Conservation (phyloP, 2,113 vertebrate genomes). For the Copsychus sechellarum region DNA sequence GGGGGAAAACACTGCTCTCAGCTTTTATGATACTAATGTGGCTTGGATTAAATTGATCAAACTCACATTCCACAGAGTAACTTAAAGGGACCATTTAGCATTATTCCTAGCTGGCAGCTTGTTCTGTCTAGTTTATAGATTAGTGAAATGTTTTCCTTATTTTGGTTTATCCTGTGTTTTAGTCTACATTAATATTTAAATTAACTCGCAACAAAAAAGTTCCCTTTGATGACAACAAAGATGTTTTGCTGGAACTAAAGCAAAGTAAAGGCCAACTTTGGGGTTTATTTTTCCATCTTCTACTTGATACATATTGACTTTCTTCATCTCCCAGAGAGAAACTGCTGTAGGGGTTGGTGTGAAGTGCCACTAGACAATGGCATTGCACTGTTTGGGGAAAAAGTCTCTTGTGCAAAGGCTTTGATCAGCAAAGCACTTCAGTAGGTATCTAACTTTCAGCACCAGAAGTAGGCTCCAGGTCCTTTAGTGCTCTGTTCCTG, state of each 20-base stretch:
- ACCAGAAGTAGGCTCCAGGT: not conserved
- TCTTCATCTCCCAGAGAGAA: not conserved
- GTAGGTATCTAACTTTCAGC: not conserved
- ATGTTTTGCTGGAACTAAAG: not conserved
- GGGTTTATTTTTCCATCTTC: not conserved
- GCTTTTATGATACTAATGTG: constrained; percentile 46
- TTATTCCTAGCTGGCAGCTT: not conserved
- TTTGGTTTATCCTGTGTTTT: not conserved
- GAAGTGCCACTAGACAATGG: not conserved
- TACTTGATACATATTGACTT: not conserved
- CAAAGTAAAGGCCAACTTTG: not conserved
- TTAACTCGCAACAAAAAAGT: not conserved
- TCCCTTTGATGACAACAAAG: not conserved
- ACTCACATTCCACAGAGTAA: not conserved
- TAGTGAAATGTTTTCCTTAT: constrained; percentile 5
- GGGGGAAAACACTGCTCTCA: constrained; percentile 11
- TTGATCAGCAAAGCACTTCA: not conserved
- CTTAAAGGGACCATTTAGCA: constrained; percentile 29
- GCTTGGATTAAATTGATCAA: constrained; percentile 41
- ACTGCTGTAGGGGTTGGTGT: not conserved
- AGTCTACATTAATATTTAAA: constrained; percentile 25
- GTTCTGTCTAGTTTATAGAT: not conserved
- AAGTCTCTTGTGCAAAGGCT: not conserved
- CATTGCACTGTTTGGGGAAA: not conserved
- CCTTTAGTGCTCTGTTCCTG: not conserved